A percentile compares a stretch with the other conserved stretches of the same genome.
These are phyloP conservation scores for Acanthacorydalis orientalis DNA, from an alignment of 2,888 invertebrate genomes.

Conservation along the genomic window DNA sequence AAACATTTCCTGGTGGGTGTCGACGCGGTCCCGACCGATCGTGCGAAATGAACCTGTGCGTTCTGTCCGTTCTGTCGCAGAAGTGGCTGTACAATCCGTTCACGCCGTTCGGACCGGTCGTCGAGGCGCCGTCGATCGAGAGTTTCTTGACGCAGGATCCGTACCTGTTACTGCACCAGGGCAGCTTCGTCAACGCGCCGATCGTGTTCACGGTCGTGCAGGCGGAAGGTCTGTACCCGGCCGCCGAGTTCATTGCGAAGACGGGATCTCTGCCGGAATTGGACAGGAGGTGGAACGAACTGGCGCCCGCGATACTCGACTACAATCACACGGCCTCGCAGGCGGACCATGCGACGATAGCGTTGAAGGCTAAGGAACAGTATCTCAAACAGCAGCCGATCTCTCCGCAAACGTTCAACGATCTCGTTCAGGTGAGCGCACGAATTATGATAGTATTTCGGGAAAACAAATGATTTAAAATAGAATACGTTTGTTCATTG, in stretches of 20 bases:
- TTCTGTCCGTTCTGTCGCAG: constrained; percentile 17
- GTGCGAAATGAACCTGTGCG: not conserved
- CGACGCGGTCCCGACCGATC: too few species aligned
- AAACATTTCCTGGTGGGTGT: constrained; percentile 31
- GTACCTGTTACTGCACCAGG: constrained; percentile 37
- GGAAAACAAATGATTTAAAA: too few species aligned
- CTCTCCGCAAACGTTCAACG: constrained; percentile 15
- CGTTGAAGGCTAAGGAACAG: constrained; percentile 18
- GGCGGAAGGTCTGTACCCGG: constrained; percentile 43
- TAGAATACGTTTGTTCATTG: too few species aligned
- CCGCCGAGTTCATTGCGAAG: constrained; percentile 6
- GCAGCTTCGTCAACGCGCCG: constrained; percentile 44
- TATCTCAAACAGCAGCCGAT: constrained; percentile 20
- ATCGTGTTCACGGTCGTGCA: constrained; percentile 50
- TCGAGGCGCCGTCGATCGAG: constrained; percentile 33
- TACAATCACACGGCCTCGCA: constrained; percentile 21
- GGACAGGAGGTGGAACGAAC: constrained; percentile 20
- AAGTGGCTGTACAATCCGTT: constrained; percentile 48
- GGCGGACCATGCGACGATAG: constrained; percentile 13
- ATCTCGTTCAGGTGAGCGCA: constrained; percentile 15
- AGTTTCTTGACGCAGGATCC: constrained; percentile 51
- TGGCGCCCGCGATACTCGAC: constrained; percentile 23
- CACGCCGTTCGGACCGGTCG: constrained; percentile 55
- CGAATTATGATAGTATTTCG: too few species aligned
- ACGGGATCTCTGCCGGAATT: constrained; percentile 10